Percentiles rank a stretch among this genome's conserved stretches.
phyloP scores from a whole-genome alignment of 2,113 vertebrate genomes.

The Brachirus orientalis region DNA sequence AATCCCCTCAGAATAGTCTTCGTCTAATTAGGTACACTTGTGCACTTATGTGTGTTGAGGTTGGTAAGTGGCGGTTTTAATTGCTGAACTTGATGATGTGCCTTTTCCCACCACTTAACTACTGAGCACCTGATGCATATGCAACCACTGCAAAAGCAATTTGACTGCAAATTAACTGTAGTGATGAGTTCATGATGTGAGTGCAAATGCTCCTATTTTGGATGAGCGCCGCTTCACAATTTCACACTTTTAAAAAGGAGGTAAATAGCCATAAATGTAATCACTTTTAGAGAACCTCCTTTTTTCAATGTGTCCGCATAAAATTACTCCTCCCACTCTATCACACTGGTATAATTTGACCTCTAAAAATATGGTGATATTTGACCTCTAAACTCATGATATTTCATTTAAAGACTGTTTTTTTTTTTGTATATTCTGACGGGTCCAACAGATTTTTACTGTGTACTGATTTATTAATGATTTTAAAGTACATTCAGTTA shows the following conservation, averaged over 20 bases:
- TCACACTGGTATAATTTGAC: not conserved
- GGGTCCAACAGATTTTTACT: too few relatives aligned
- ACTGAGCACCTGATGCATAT: slow-evolving; percentile 69
- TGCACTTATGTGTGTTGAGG: slow-evolving; percentile 43
- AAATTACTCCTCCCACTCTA: not conserved
- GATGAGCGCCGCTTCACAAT: slow-evolving; percentile 31
- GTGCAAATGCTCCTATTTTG: slow-evolving; percentile 42
- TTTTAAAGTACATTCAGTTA: too few relatives aligned
- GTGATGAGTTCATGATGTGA: slow-evolving; percentile 44
- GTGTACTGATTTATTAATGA: too few relatives aligned
- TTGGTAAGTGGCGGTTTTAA: slow-evolving; percentile 45
- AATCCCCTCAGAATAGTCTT: slow-evolving; percentile 31
- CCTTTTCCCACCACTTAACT: slow-evolving; percentile 55
- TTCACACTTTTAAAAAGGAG: slow-evolving; percentile 30
- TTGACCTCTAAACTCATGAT: not conserved
- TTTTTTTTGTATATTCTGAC: too few relatives aligned
- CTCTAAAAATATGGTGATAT: too few relatives aligned
- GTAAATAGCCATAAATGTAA: slow-evolving; percentile 16
- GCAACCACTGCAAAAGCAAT: slow-evolving; percentile 62
- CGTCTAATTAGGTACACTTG: slow-evolving; percentile 44
- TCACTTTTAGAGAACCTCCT: slow-evolving; percentile 16
- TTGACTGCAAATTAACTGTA: slow-evolving; percentile 56
- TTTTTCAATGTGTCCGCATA: not conserved
- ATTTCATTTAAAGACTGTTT: too few relatives aligned
- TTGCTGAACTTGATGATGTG: slow-evolving; percentile 63